phyloP scores from a whole-genome alignment of 1,140 invertebrate species.

The Drosophila pallidifrons region DNA sequence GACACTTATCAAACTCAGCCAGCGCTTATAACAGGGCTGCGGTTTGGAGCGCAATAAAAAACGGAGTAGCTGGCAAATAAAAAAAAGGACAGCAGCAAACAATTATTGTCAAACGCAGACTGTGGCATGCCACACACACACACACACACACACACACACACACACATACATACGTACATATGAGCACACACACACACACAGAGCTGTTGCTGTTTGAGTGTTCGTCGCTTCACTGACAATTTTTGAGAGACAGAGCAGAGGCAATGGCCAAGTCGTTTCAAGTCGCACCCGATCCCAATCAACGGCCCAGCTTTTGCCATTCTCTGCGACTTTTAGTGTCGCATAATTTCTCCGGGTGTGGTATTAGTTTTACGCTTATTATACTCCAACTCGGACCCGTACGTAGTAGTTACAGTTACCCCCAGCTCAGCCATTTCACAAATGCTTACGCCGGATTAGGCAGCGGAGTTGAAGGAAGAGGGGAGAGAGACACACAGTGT shows the following conservation, averaged over 20 bases:
- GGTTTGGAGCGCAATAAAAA: constrained; percentile 55
- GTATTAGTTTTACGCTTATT: constrained; percentile 69
- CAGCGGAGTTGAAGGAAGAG: background rate
- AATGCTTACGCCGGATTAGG: constrained; percentile 63
- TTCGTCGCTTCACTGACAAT: constrained; percentile 18
- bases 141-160: background rate
- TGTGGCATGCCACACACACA: constrained; percentile 20
- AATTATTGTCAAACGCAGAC: constrained; percentile 77
- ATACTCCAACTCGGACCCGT: constrained; percentile 21
- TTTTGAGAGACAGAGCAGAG: constrained; percentile 47
- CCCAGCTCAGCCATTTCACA: constrained; percentile 7
- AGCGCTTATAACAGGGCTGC: constrained; percentile 49
- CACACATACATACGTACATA: background rate
- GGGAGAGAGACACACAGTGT: background rate
- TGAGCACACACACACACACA: background rate
- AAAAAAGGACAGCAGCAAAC: constrained; percentile 65
- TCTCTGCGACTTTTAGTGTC: constrained; percentile 49
- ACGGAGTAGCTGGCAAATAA: constrained; percentile 54
- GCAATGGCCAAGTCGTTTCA: background rate
- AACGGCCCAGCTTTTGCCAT: background rate
- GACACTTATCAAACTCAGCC: constrained; percentile 53
- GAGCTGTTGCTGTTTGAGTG: background rate
- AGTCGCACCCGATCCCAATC: constrained; percentile 6
- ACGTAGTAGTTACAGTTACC: background rate
- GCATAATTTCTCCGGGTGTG: constrained; percentile 60